Conservation (phyloP, 2,113 vertebrate species). For the Bolborhynchus lineola region DNA sequence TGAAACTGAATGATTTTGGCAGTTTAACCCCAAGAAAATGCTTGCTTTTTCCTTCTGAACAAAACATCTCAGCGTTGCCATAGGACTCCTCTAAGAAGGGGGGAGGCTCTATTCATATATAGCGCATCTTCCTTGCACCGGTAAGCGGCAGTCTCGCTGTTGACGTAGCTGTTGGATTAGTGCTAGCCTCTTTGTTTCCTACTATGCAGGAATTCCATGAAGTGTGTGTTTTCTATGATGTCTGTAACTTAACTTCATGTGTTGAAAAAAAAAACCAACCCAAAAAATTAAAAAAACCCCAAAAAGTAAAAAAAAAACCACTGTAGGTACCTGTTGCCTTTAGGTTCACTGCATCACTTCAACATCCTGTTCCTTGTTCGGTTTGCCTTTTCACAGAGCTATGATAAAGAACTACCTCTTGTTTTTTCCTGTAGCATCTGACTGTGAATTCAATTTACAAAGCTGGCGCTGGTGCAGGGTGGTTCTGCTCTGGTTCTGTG, state of each 20-base stretch:
- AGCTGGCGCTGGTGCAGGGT: slow-evolving; percentile 12
- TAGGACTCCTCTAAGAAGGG: slow-evolving; percentile 20
- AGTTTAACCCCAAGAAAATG: slow-evolving; percentile 45
- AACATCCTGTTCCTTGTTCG: slow-evolving; percentile 5
- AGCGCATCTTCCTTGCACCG: slow-evolving; percentile 22
- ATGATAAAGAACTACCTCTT: slow-evolving; percentile 55
- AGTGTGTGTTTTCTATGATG: slow-evolving; percentile 70
- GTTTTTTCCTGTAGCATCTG: slow-evolving; percentile 64
- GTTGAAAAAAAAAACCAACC: neutral
- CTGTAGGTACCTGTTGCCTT: slow-evolving; percentile 35
- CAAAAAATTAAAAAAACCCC: rapidly evolving
- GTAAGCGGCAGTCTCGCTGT: slow-evolving; percentile 59
- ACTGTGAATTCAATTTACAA: slow-evolving; percentile 55
- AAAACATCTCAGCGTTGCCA: slow-evolving; percentile 23
- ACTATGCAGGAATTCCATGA: slow-evolving; percentile 77
- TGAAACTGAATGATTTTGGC: slow-evolving; percentile 27
- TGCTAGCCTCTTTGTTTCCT: slow-evolving; percentile 70
- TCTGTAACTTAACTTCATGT: slow-evolving; percentile 66
- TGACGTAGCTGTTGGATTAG: slow-evolving; percentile 67
- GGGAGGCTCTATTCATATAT: slow-evolving; percentile 37
- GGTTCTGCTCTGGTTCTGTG: neutral
- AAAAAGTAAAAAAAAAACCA: neutral
- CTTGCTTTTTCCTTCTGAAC: slow-evolving; percentile 15
- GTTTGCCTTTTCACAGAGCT: slow-evolving; percentile 55
- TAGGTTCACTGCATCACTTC: slow-evolving; percentile 60